Conservation (phyloP, 2,888 invertebrate genomes). For the Drosophila pseudotalamancana region DNA sequence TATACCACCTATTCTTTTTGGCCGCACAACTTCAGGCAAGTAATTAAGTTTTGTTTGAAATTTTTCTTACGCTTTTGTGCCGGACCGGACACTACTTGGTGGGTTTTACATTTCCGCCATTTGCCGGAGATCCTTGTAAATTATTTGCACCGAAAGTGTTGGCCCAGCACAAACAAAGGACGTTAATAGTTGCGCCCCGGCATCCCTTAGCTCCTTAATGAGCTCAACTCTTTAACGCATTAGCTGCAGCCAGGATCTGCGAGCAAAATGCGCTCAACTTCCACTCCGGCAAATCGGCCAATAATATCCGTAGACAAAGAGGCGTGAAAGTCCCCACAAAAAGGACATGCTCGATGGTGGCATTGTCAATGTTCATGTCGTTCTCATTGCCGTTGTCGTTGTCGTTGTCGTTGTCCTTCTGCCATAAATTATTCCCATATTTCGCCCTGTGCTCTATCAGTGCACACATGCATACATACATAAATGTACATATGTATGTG, state of each 20-base stretch:
- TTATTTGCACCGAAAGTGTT: slow-evolving; percentile 62
- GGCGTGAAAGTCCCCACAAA: slow-evolving; percentile 41
- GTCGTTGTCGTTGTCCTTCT: slow-evolving; percentile 7
- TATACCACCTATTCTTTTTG: not conserved
- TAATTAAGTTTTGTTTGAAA: slow-evolving; percentile 76
- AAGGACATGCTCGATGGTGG: slow-evolving; percentile 29
- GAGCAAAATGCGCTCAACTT: slow-evolving; percentile 60
- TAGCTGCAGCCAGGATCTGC: slow-evolving; percentile 47
- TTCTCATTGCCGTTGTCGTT: not conserved
- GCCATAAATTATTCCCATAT: slow-evolving; percentile 67
- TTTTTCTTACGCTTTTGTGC: slow-evolving; percentile 68
- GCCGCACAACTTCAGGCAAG: slow-evolving; percentile 42
- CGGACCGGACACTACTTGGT: slow-evolving; percentile 68
- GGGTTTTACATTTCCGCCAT: slow-evolving; percentile 57
- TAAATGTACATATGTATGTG: slow-evolving; percentile 4
- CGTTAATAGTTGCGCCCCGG: slow-evolving; percentile 56
- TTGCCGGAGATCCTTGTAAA: slow-evolving; percentile 54
- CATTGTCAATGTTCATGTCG: not conserved
- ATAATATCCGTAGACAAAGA: slow-evolving; percentile 46
- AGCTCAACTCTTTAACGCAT: slow-evolving; percentile 75
- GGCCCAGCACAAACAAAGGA: slow-evolving; percentile 52
- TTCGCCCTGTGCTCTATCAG: slow-evolving; percentile 29
- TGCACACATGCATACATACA: not conserved
- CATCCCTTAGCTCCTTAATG: slow-evolving; percentile 53
- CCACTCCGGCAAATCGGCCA: slow-evolving; percentile 40